phyloP scores from a whole-genome alignment of 2,888 invertebrate species.

The Tipula vernalis region DNA sequence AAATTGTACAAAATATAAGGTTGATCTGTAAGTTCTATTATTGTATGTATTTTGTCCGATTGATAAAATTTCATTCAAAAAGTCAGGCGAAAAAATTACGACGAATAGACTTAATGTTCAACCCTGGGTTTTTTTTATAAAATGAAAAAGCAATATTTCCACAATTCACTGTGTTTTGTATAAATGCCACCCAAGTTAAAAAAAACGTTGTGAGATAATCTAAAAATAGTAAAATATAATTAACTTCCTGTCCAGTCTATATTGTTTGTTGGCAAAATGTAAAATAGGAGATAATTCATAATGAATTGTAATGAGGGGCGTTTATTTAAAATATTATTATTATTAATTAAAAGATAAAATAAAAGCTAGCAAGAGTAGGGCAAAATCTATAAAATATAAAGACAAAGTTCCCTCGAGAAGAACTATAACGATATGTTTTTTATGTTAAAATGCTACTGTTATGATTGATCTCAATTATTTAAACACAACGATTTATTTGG shows the following conservation, averaged over 20 bases:
- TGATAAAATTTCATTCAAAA: background rate
- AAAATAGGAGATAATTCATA: background rate
- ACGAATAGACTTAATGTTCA: background rate
- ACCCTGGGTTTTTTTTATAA: background rate
- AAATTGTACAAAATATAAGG: background rate
- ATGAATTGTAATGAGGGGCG: background rate
- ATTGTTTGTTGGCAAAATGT: background rate
- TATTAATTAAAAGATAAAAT: background rate
- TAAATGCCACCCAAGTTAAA: background rate
- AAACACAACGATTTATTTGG: too few relatives aligned
- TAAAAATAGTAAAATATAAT: background rate
- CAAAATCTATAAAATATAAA: background rate
- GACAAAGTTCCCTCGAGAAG: background rate
- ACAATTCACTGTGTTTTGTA: background rate
- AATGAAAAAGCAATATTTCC: background rate
- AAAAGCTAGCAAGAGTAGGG: background rate
- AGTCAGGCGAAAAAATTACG: background rate
- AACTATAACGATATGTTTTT: background rate
- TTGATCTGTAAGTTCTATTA: background rate
- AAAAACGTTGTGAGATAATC: background rate
- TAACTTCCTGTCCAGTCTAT: background rate
- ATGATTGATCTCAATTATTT: background rate
- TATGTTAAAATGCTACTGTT: background rate
- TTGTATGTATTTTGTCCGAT: background rate
- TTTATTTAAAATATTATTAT: background rate